Evolutionary conservation across 1,140 invertebrate species (phyloP).

Genomic region (Callitettix versicolor): DNA sequence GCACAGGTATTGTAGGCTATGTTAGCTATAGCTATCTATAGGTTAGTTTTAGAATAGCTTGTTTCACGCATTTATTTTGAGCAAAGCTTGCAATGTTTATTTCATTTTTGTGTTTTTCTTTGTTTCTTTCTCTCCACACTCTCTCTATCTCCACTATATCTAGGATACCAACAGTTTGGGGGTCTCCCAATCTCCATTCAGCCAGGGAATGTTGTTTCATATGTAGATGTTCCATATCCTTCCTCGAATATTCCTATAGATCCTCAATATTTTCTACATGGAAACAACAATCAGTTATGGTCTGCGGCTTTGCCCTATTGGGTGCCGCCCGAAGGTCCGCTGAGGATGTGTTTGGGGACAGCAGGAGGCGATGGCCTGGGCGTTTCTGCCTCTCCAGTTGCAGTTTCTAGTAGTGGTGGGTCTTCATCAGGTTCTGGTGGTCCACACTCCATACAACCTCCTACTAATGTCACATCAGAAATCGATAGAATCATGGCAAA

Average conservation of each 20-base stretch:
- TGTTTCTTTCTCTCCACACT: constrained; percentile 11
- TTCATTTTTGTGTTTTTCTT: constrained; percentile 12
- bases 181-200: neutral
- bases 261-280: constrained; percentile 12
- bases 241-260: constrained; percentile 6
- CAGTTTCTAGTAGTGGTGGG: constrained; percentile 13
- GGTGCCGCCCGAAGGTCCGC: constrained; percentile 7
- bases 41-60: constrained; percentile 1
- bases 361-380: constrained; percentile 3
- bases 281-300: constrained; percentile 9
- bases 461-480: constrained; percentile 37
- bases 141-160: constrained; percentile 14
- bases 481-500: constrained; percentile 90
- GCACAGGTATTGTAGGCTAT: too few relatives aligned
- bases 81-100: constrained; percentile 4
- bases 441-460: constrained; percentile 1
- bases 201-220: constrained; percentile 11
- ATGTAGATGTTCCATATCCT: constrained; percentile 3
- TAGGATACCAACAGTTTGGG: constrained; percentile 10
- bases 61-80: neutral
- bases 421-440: constrained; percentile 13
- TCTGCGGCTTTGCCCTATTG: constrained; percentile 10
- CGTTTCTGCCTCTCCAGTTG: neutral
- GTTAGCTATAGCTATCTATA: too few relatives aligned
- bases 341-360: constrained; percentile 13